These are phyloP conservation scores for Esox lucius DNA, from an alignment of 2,797 vertebrate species.

Conservation along the genomic window DNA sequence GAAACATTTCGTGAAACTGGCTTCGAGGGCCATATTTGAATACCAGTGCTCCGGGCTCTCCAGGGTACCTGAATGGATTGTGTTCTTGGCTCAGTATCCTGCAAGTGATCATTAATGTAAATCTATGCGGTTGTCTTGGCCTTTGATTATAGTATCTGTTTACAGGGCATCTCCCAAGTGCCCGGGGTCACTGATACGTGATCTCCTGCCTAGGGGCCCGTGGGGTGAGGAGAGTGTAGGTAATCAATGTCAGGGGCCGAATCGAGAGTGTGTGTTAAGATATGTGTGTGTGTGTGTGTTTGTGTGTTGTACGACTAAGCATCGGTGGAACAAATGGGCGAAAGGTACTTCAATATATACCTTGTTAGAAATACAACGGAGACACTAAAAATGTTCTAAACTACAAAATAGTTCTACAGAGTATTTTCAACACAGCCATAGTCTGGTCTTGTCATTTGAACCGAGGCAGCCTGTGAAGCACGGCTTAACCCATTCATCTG, in stretches of 20 bases:
- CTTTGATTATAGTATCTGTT: constrained; percentile 27
- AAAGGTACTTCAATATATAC: too few species aligned
- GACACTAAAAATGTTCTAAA: too few species aligned
- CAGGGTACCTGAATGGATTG: neutral
- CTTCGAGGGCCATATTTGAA: too few species aligned
- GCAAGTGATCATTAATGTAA: constrained; percentile 2
- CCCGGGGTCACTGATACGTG: constrained; percentile 2
- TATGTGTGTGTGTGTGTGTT: neutral
- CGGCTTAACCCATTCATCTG: too few species aligned
- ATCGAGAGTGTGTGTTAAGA: neutral
- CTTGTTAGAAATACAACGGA: too few species aligned
- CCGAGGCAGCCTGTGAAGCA: too few species aligned
- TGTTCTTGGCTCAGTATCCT: neutral
- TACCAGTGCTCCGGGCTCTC: neutral
- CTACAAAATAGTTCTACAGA: too few species aligned
- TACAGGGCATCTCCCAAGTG: neutral
- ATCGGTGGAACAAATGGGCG: neutral
- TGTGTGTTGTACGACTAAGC: neutral
- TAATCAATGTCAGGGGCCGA: neutral
- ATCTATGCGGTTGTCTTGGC: constrained; percentile 6
- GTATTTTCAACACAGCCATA: too few species aligned
- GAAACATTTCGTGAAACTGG: too few species aligned
- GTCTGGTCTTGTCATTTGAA: too few species aligned
- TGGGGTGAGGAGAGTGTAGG: neutral
- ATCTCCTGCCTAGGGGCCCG: neutral